phyloP scores from a whole-genome alignment of 1,140 invertebrate genomes.

The Aphis craccivora region DNA sequence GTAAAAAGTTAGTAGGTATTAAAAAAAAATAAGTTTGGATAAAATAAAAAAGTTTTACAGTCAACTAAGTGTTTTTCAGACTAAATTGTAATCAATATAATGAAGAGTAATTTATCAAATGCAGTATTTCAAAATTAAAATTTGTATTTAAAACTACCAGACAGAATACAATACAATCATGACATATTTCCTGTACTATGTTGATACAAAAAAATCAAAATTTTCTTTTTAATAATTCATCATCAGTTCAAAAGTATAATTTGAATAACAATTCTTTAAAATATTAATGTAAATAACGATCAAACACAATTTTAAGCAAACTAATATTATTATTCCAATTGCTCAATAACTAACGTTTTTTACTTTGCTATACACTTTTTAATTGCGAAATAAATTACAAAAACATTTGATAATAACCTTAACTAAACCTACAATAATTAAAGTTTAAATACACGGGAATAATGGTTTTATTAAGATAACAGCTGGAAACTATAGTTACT shows the following conservation, averaged over 20 bases:
- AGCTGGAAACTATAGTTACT: conserved; percentile 33
- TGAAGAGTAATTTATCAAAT: background rate
- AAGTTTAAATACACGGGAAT: background rate
- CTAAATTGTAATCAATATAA: background rate
- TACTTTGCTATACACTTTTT: background rate
- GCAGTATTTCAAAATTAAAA: background rate
- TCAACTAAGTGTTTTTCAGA: background rate
- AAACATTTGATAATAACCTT: background rate
- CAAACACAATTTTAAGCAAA: background rate
- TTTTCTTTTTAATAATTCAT: background rate
- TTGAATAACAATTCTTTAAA: background rate
- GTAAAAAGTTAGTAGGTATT: background rate
- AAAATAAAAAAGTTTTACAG: background rate
- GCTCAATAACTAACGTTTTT: background rate
- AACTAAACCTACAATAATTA: background rate
- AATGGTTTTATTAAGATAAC: conserved; percentile 50
- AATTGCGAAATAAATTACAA: background rate
- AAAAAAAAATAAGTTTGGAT: background rate
- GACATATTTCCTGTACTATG: background rate
- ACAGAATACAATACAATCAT: background rate
- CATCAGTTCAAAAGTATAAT: background rate
- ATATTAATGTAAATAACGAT: background rate
- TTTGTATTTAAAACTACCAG: background rate
- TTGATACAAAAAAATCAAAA: background rate
- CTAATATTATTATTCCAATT: background rate